Evolutionary conservation across 2,797 vertebrate species (phyloP), one percentile per base, ranked within the genome.

Genomic region (Chiloscyllium punctatum): DNA sequence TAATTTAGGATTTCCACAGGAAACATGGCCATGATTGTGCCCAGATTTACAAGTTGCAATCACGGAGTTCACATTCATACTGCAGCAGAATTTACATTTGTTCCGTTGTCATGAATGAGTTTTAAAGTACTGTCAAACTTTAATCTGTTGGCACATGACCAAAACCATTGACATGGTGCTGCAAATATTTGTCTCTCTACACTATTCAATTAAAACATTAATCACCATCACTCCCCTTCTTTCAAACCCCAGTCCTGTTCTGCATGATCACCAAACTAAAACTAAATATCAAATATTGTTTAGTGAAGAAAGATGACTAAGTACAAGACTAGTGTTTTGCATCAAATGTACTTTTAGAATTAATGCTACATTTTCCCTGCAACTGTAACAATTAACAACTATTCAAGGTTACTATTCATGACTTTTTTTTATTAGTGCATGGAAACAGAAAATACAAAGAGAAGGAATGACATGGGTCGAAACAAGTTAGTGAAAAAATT

Each of bases 401-500:
- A 48, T 74, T 94, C 6, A 95, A 95, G 8, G 27, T 51, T 74
- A 95, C 48, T 74, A 66, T 3, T 66, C 5, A 25, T 51, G 48
- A 74, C 48, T 4, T 74, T 62, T 37, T 82, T 94, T 94, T 94
- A 94, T 94, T 77, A 95, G 71, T 72, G 71, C 94, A 77, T 30
- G 74, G 94, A 95, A 95, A 95, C 91, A 94, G 72, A 53, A 77
- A 33, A 53, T 27, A 74, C 37, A 94, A 71, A 71, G 33, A 48
- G 48, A 7, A 51, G 48, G 84, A 87, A 91, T 66, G 33, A 62
- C 62, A 66, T 91, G 48, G 94, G 7, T 77, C 71, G 53, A 94
- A 57, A 74, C 69, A 71, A 91, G 57, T 94, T 94, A 94, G 71
- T 91, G 88, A 91, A 95, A 92, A 92, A 77, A 95, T 77, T 71